Evolutionary conservation across 2,888 invertebrate species (phyloP), one percentile per base, ranked within the genome.

Genomic region (Oscheius myriophilus): DNA sequence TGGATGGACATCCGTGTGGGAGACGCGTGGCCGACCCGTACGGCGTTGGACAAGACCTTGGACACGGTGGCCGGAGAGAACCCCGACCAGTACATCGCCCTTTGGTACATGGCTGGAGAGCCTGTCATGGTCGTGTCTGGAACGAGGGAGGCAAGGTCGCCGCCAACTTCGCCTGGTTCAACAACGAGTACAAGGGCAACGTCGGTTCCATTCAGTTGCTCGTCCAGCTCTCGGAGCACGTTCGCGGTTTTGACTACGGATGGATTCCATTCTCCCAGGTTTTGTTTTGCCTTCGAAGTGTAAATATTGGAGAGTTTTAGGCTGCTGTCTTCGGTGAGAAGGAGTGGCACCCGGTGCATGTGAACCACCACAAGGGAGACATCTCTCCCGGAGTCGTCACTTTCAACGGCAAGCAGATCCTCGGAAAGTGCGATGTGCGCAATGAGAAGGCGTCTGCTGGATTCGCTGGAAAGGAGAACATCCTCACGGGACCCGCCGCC

Each of bases 121-220:
- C 83, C 83, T 9, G 82, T 83, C 61, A 83, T 84, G 84, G 82
- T 26, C 82, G 84, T 41, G 77, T 82, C 55, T 83, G 82, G 82
- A 82, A 82, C 71, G 81, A 83, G 65, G 68, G 68, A 12, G 84
- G 84, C 65, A 82, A 81, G 71, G 70, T 84, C 21, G 84, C 83
- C 9, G 83, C 82, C 69, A 72, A 71, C 66, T 83, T 83, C 76
- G 74, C 73, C 33, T 83, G 83, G 83, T 73, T 73, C 71, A 77
- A 76, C 71, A 76, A 80, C 72, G 83, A 83, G 72, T 82, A 80
- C 76, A 71, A 59, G 43, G 75, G 66, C 62, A 81, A 82, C 65
- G 12, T 53, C 52, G 81, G 81, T 49, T 81, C 81, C 21, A 76
- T 81, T 53, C 81, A 81, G 64, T 59, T 81, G 12, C 74, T 81